Base-by-base conservation (phyloP, 2,888 invertebrate species). In the Hydrotaea diabolus region DNA sequence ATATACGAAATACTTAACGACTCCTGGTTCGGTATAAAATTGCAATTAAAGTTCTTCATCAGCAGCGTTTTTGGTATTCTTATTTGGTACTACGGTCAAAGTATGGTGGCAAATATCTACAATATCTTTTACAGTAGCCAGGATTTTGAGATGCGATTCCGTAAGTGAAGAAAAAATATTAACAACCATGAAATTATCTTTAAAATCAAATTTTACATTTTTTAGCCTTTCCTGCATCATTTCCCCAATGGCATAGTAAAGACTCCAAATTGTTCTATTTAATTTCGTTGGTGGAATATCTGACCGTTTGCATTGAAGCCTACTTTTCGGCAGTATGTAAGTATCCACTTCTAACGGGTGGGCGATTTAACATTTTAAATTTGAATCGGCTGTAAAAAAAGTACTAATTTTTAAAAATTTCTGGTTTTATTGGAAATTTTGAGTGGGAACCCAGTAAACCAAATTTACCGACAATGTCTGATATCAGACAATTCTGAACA, bases 211-310 rank as follows among this genome's bases (percentile, higher is more conserved):
- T 19, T 13, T 46, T 23, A 21, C n/a, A 13, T 36, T 36, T 36
- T 26, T 31, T 53, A 86, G 86, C 82, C 0, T 71, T 78, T 49
- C 86, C 85, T 11, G 53, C 74, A 0, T 66, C 66, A 13, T 86
- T 79, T 81, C 79, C 84, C 0, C 66, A 82, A 21, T 84, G 82
- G 84, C 72, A 78, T 2, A 77, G 80, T 15, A 82, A 82, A n/a
- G 82, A 72, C 8, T 59, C 76, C 8, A 13, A 39, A 39, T 86
- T 80, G 21, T 80, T 82, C 0, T 82, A 80, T 43, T 86, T 59
- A 7, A 31, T 31, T 26, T 26, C 57, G 82, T 73, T 74, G 19
- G 31, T 86, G 26, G 62, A 74, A 15, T 86, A 74, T 21, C 15
- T 85, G 26, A 39, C 76, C 43, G 15, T 77, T 49, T 46, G 43